These are phyloP conservation scores for Dermochelys coriacea DNA, from an alignment of 2,797 vertebrate genomes.

Conservation along the genomic window DNA sequence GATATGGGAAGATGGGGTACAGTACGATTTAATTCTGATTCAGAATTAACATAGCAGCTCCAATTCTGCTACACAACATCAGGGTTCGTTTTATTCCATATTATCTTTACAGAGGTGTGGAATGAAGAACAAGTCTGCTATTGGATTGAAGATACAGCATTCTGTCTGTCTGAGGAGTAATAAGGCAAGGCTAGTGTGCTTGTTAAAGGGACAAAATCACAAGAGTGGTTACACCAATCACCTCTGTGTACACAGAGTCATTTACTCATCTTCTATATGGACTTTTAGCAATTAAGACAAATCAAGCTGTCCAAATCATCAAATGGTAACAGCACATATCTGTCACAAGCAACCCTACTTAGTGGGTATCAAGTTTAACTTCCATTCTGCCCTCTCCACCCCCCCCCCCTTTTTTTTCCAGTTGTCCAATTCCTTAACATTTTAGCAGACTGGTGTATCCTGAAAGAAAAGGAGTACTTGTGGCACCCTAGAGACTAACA, in stretches of 20 bases:
- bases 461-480: too few species aligned
- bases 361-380: fast-evolving
- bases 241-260: neutral
- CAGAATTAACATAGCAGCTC: neutral
- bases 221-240: neutral
- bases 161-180: neutral
- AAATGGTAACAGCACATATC: neutral
- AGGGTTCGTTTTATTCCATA: neutral
- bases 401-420: neutral
- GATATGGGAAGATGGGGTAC: neutral
- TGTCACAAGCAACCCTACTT: neutral
- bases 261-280: neutral
- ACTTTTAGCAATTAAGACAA: neutral
- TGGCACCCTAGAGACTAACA: too few species aligned
- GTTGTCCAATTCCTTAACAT: neutral
- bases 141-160: neutral
- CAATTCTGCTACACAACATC: neutral
- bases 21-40: neutral
- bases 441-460: neutral
- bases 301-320: neutral
- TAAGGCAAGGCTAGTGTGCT: neutral
- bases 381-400: neutral
- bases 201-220: neutral
- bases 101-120: neutral
- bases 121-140: neutral